Base-by-base conservation (phyloP, 2,113 vertebrate genomes). In the Rousettus leschenaultii region DNA sequence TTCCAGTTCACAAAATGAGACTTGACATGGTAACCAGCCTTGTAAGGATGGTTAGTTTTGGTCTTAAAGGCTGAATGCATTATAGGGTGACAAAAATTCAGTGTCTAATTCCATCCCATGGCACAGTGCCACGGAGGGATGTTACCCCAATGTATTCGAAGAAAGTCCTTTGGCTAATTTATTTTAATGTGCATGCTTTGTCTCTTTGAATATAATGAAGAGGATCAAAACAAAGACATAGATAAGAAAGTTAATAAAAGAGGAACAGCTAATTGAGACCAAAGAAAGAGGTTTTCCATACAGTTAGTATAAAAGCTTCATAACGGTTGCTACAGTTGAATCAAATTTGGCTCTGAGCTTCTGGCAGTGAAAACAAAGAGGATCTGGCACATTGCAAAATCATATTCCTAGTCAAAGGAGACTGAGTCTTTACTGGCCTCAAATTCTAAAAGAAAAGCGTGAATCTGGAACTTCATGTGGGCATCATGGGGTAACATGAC, bases 1-100 rank as follows among this genome's bases (percentile, higher is more conserved):
- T 65, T 78, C 80, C 70, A 89, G 53, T 28, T 95, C 38, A 35
- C 45, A 33, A 70, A 91, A 80, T 94, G 74, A 83, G 78, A 74
- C 84, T 87, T 59, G 48, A 80, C 84, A 40, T 33, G 73, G 63
- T 24, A 74, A 48, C 74, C 33, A 89, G 33, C 19, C n/a, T 74
- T 57, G 55, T 86, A 65, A 57, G 78, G 28, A 24, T 33, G 43
- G 75, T 7, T 74, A 87, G 19, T 87, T 94, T 73, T 33, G 57
- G 26, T 48, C 63, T 38, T 88, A 45, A 93, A 85, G 71, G 18
- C 43, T 45, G 21, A 16, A 57, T 28, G 13, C 30, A 12, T 28
- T 24, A 53, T 7, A 19, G 45, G 51, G 21, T 73, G 63, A 78
- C 22, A 78, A 55, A 82, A 61, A 7, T 9, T 16, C 10, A 51